Evolutionary conservation across 1,140 invertebrate genomes (phyloP), one percentile per base, ranked within the genome.

Genomic region (Atta texana): DNA sequence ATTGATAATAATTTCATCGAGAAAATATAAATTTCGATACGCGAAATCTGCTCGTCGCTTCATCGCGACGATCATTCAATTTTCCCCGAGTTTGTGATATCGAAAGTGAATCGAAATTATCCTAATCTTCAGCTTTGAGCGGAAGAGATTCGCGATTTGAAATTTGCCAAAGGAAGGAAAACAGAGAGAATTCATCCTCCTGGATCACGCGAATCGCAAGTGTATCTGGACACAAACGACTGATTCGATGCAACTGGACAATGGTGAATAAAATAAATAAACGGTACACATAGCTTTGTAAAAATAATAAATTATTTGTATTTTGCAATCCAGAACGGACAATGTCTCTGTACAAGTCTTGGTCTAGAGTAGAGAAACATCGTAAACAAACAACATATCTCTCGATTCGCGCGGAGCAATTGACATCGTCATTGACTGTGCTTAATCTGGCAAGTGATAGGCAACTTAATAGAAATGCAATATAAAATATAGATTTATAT

Each of bases 291-390:
- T 77, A 91, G 88, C 69, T 91, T 92, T 91, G 89, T 93, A 93
- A 93, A 94, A 95, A 95, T 92, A 94, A 95, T 93, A 92, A 93
- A 92, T 94, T 92, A 93, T 94, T 89, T 94, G 93, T 95, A 95
- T 94, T 94, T 94, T 94, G 92, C 88, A 92, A 91, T 92, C 91
- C 89, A 92, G 92, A 91, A 93, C 55, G 88, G 88, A 94, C 92
- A 94, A 91, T 90, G 91, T 94, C 91, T 94, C 94, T 95, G 93
- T 95, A 95, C 94, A 95, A 92, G 90, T 90, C 59, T 88, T 85
- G 49, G 21, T 81, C 51, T 55, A 68, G 39, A 39, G 34, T 49
- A 85, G 55, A 82, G 61, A 86, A 86, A 68, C 39, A 64, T 87
- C 77, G 76, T 51, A 53, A 81, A 39, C 16, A 51, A 44, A 77